Base-by-base conservation (phyloP, 2,797 vertebrate genomes). In the Malacoctenus gilli region DNA sequence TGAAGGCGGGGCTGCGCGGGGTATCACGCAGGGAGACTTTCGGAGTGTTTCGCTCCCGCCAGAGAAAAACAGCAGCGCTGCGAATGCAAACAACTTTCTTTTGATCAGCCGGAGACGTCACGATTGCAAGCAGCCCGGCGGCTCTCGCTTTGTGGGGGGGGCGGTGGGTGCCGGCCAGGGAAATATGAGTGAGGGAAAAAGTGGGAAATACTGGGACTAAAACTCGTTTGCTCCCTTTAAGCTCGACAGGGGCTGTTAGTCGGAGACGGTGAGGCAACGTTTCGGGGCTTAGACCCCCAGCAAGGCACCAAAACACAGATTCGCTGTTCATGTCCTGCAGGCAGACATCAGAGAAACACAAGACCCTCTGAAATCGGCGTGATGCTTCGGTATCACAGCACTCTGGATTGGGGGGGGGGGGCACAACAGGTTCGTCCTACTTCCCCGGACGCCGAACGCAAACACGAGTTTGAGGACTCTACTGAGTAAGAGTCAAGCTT, bases 21-120 rank as follows among this genome's bases (percentile, higher is more conserved):
- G 82, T 71, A 89, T 84, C 77, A 87, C 85, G 82, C 64, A 52
- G 50, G 61, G 80, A 76, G 89, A 41, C n/a, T 88, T 87, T 87
- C 86, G 87, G 89, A 89, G 87, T 86, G 85, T 60, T 59, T 77
- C n/a, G 1, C 30, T 38, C 70, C 60, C 78, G 84, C 87, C 86
- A 87, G 80, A 75, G 89, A 89, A 72, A 79, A 82, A 82, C 66
- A 76, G 85, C 55, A 83, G 84, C 49, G 20, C 18, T n/a, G n/a
- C n/a, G n/a, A 74, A 77, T 65, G 83, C 85, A 89, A 89, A 87
- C 80, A 85, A 85, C 46, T 50, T 74, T 20, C 89, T n/a, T 93
- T 92, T 92, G 91, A 93, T 92, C 88, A 87, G 58, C 1, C 18
- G 67, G 78, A 72, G 67, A 75, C 75, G 69, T 72, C 66, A 11